Evolutionary conservation across 2,888 invertebrate species (phyloP).

Genomic region (Eilema sororculum): DNA sequence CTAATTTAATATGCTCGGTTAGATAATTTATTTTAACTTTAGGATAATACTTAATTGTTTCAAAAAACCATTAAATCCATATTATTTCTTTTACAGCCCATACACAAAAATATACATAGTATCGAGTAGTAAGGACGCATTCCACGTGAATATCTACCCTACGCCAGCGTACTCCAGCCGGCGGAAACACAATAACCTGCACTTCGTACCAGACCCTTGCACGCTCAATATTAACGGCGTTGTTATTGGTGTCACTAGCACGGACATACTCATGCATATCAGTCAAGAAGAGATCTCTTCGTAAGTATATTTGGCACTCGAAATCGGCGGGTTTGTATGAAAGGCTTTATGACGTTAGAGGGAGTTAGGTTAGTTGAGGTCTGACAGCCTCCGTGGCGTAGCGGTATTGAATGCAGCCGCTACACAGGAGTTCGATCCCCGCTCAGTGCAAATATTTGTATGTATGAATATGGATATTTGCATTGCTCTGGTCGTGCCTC

Average conservation of each 20-base stretch:
- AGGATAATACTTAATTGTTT: no score
- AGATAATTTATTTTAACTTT: no score
- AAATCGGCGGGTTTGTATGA: background rate
- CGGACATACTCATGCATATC: conserved; percentile 94
- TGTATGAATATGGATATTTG: no score
- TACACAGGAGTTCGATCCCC: no score
- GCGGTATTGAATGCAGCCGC: no score
- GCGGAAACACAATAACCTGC: conserved; percentile 88
- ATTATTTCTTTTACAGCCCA: conserved; percentile 76
- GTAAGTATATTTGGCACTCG: conserved; percentile 79
- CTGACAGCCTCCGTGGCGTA: no score
- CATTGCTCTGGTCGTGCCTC: no score
- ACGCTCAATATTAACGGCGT: conserved; percentile 92
- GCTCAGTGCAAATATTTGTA: no score
- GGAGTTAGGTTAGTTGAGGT: no score
- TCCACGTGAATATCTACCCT: conserved; percentile 93
- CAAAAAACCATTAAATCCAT: background rate
- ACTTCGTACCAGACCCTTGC: conserved; percentile 93
- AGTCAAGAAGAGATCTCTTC: conserved; percentile 92
- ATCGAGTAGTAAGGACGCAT: conserved; percentile 92
- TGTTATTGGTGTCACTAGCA: conserved; percentile 92
- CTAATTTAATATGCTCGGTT: no score
- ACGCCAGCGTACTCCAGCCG: conserved; percentile 91
- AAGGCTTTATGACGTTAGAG: background rate
- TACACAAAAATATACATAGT: conserved; percentile 91